These are phyloP conservation scores for Eilema griseolum DNA, from an alignment of 2,888 invertebrate genomes.

Conservation along the genomic window DNA sequence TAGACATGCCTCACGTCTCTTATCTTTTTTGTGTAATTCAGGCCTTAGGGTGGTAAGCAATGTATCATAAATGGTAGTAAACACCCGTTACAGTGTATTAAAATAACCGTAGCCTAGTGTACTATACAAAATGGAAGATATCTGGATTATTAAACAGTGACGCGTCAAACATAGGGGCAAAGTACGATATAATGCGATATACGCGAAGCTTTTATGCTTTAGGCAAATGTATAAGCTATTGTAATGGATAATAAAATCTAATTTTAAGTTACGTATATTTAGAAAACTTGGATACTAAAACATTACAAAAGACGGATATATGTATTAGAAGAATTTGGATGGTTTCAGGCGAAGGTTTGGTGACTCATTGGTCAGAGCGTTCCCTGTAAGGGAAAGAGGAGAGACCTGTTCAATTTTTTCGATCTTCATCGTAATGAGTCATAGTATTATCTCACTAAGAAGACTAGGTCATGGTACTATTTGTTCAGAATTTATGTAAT, in stretches of 20 bases:
- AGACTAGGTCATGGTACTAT: slow-evolving; percentile 63
- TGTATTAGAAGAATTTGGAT: too few relatives aligned
- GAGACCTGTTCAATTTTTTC: too few relatives aligned
- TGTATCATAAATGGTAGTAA: not conserved
- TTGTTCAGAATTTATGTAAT: slow-evolving; percentile 63
- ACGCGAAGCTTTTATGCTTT: not conserved
- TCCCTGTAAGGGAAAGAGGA: too few relatives aligned
- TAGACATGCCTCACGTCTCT: too few relatives aligned
- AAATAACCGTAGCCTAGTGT: not conserved
- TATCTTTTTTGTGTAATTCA: too few relatives aligned
- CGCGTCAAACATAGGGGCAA: not conserved
- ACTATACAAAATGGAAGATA: not conserved
- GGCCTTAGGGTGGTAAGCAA: not conserved
- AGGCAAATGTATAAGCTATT: not conserved
- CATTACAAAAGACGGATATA: too few relatives aligned
- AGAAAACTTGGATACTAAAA: not conserved
- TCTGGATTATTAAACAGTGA: not conserved
- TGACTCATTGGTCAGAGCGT: too few relatives aligned
- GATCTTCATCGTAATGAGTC: not conserved
- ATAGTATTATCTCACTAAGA: slow-evolving; percentile 61
- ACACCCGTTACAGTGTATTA: not conserved
- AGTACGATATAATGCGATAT: not conserved
- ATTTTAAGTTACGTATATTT: not conserved
- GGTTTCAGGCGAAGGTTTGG: too few relatives aligned
- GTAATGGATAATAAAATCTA: not conserved